These are phyloP conservation scores for Ascidia mentula DNA, from an alignment of 23 tunicate species.

Conservation along the genomic window DNA sequence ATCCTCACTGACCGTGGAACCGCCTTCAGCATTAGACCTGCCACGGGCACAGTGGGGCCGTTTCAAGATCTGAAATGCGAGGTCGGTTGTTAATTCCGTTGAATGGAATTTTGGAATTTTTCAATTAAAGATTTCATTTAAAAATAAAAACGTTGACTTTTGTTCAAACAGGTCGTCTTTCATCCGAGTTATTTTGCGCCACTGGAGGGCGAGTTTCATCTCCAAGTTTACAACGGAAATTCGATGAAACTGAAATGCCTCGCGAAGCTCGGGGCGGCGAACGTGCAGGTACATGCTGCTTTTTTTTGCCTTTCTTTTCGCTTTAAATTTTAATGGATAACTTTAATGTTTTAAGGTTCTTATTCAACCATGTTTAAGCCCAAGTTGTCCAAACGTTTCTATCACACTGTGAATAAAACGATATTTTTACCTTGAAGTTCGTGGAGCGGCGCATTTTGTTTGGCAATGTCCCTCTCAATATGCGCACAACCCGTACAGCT, in stretches of 20 bases:
- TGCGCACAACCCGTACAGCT: constrained; percentile 74
- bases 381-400: no score
- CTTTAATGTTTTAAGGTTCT: no score
- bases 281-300: constrained; percentile 74
- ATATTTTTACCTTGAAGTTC: constrained; percentile 44
- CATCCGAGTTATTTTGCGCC: constrained; percentile 97
- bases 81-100: constrained; percentile 18
- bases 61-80: constrained; percentile 81
- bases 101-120: not conserved
- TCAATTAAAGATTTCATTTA: not conserved
- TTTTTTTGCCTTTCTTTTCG: no score
- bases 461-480: constrained; percentile 84
- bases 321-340: no score
- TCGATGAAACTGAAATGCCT: constrained; percentile 61
- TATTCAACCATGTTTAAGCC: no score
- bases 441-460: constrained; percentile 69
- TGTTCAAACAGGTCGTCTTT: constrained; percentile 65
- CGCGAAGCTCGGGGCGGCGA: constrained; percentile 73
- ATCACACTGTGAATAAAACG: no score
- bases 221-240: constrained; percentile 82
- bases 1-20: constrained; percentile 87
- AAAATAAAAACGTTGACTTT: not conserved
- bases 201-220: constrained; percentile 86
- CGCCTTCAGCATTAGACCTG: constrained; percentile 95
- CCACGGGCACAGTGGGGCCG: constrained; percentile 87